A percentile compares a stretch with the other conserved stretches of the same genome.
Evolutionary conservation across 35 echinoderm and acorn worm species (phyloP).

Genomic region (Apostichopus japonicus): DNA sequence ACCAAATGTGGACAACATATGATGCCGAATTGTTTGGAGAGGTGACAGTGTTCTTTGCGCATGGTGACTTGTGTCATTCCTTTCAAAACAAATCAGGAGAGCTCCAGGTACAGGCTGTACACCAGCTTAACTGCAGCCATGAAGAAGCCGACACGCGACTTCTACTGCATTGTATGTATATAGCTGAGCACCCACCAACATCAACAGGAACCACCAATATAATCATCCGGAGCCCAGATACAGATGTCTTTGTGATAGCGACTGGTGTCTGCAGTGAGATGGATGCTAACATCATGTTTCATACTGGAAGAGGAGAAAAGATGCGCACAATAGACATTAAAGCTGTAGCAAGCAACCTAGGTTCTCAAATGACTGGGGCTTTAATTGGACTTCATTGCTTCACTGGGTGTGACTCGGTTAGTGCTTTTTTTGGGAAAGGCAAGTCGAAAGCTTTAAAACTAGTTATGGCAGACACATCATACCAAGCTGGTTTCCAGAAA

Average conservation of each 20-base stretch:
- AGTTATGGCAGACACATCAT: constrained; percentile 1
- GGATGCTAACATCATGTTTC: constrained; percentile 64
- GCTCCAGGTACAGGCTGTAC: constrained; percentile 20
- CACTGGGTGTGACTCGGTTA: constrained; percentile 82
- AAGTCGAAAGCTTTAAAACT: constrained; percentile 63
- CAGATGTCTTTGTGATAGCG: constrained; percentile 75
- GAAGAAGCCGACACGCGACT: constrained; percentile 82
- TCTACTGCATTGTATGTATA: constrained; percentile 50
- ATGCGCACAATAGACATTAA: constrained; percentile 55
- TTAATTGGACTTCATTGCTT: constrained; percentile 66
- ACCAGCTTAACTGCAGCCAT: constrained; percentile 46
- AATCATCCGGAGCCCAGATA: constrained; percentile 69
- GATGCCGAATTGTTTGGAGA: not conserved
- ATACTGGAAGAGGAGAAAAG: constrained; percentile 72
- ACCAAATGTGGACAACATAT: constrained; percentile 40
- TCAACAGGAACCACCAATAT: not conserved
- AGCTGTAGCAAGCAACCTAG: constrained; percentile 54
- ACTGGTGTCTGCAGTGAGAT: not conserved
- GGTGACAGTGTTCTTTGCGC: constrained; percentile 69
- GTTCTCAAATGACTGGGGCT: constrained; percentile 27
- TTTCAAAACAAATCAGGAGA: not conserved
- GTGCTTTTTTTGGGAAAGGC: constrained; percentile 64
- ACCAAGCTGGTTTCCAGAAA: constrained; percentile 1
- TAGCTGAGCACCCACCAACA: not conserved
- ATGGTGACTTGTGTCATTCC: constrained; percentile 65